These are phyloP conservation scores for Tiphia femorata DNA, from an alignment of 2,888 invertebrate genomes.

Conservation along the genomic window DNA sequence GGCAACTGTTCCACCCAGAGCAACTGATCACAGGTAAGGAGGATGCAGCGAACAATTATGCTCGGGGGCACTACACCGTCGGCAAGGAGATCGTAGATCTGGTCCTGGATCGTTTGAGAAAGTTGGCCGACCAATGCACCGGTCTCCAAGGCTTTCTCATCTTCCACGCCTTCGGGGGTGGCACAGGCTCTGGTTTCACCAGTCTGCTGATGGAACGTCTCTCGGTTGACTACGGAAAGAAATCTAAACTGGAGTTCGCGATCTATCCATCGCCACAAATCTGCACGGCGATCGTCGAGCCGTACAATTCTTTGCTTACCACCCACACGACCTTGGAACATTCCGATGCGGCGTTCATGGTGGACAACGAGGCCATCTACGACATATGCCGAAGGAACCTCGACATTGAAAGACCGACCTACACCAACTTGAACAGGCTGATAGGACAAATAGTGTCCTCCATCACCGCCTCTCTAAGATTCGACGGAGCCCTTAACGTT, in stretches of 20 bases:
- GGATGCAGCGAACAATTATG: conserved; percentile 98
- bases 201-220: conserved; percentile 93
- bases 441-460: conserved; percentile 85
- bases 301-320: conserved; percentile 76
- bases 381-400: too few relatives aligned
- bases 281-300: conserved; percentile 72
- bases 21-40: conserved; percentile 97
- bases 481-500: conserved; percentile 88
- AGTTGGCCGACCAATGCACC: conserved; percentile 91
- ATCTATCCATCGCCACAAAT: conserved; percentile 74
- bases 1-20: conserved; percentile 97
- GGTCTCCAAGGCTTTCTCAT: conserved; percentile 94
- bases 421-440: conserved; percentile 78
- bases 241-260: too few relatives aligned
- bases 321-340: not conserved
- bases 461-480: conserved; percentile 87
- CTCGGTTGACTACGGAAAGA: conserved; percentile 73
- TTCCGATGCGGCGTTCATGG: conserved; percentile 1
- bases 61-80: conserved; percentile 97
- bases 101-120: conserved; percentile 89
- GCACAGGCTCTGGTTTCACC: conserved; percentile 96
- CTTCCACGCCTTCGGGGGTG: conserved; percentile 95
- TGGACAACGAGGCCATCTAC: too few relatives aligned
- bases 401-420: conserved; percentile 76
- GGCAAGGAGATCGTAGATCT: conserved; percentile 95